These are phyloP conservation scores for Tragelaphus imberbis DNA, from an alignment of 2,113 vertebrate genomes.

Conservation along the genomic window DNA sequence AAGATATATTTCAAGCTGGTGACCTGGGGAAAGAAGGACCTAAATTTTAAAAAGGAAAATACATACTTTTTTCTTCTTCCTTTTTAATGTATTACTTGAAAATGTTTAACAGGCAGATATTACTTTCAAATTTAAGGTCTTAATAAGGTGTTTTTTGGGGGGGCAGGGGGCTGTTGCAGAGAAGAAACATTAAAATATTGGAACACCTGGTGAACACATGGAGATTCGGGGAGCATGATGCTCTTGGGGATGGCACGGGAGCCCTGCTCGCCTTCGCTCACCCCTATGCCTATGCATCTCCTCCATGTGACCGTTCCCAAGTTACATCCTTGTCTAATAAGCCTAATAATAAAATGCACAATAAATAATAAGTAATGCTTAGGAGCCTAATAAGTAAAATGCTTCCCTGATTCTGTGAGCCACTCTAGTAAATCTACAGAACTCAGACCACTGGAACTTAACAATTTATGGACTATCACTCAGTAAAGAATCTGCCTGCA, in stretches of 20 bases:
- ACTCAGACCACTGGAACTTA: not conserved
- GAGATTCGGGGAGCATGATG: not conserved
- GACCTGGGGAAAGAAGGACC: not conserved
- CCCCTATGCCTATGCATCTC: not conserved
- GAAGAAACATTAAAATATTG: not conserved
- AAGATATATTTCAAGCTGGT: not conserved
- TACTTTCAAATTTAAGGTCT: slow-evolving; percentile 9
- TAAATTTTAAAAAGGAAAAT: not conserved
- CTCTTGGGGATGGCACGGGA: fast-evolving
- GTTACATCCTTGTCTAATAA: not conserved
- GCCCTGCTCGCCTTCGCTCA: not conserved
- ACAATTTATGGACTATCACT: not conserved
- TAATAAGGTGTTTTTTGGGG: not conserved
- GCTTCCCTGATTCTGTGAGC: not conserved
- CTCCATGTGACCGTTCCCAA: not conserved
- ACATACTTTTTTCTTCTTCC: not conserved
- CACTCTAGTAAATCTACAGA: not conserved
- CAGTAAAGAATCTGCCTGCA: not conserved
- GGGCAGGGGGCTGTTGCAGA: fast-evolving
- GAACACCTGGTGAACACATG: not conserved
- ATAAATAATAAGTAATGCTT: not conserved
- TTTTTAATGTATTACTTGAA: not conserved
- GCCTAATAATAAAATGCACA: not conserved
- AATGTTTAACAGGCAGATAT: not conserved
- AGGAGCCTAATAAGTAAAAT: not conserved